A percentile compares a stretch with the other conserved stretches of the same genome.
These are phyloP conservation scores for Upupa epops DNA, from an alignment of 2,113 vertebrate species.

Conservation along the genomic window DNA sequence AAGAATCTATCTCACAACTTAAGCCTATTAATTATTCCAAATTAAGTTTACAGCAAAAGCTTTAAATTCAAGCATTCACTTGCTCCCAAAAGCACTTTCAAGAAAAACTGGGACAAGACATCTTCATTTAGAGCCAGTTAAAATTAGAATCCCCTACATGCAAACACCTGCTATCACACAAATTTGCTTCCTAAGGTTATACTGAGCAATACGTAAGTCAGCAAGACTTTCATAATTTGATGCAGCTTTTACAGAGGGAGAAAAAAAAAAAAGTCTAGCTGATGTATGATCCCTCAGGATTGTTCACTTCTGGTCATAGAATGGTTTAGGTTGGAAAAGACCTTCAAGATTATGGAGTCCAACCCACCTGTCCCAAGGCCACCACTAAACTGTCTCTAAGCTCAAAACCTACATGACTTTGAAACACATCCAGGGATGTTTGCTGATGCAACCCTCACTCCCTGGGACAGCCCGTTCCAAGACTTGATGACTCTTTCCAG, in stretches of 20 bases:
- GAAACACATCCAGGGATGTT: too few relatives aligned
- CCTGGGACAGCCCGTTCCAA: too few relatives aligned
- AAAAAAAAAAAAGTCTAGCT: neutral
- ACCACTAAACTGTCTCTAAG: too few relatives aligned
- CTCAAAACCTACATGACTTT: too few relatives aligned
- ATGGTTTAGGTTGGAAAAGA: neutral
- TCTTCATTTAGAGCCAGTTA: constrained; percentile 39
- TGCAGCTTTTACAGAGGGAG: neutral
- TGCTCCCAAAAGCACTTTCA: constrained; percentile 23
- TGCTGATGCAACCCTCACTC: too few relatives aligned
- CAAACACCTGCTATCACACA: constrained; percentile 37
- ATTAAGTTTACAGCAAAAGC: neutral
- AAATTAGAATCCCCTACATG: constrained; percentile 50
- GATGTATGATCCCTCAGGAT: neutral
- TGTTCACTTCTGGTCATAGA: neutral
- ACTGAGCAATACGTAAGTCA: constrained; percentile 1
- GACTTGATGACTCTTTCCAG: too few relatives aligned
- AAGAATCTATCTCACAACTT: neutral
- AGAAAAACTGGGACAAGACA: constrained; percentile 41
- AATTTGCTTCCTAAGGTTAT: constrained; percentile 38
- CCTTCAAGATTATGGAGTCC: too few relatives aligned
- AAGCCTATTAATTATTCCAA: neutral
- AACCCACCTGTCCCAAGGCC: too few relatives aligned
- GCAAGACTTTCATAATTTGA: neutral
- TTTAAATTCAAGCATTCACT: constrained; percentile 4